phyloP scores from a whole-genome alignment of 2,113 vertebrate genomes.

The Petroica traversi region DNA sequence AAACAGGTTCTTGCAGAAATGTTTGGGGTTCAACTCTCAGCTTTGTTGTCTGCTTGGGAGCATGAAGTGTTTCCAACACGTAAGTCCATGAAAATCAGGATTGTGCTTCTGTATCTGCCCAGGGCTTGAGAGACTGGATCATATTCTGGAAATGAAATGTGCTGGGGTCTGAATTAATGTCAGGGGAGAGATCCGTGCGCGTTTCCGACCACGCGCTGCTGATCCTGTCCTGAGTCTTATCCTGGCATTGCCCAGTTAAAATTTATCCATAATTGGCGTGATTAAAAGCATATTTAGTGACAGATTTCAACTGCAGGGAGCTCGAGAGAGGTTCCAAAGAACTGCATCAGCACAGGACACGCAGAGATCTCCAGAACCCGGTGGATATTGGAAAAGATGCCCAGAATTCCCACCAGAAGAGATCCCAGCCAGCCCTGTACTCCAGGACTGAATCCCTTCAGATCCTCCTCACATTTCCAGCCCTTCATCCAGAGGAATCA shows the following conservation, averaged over 20 bases:
- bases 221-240: background rate
- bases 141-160: accelerated
- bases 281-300: background rate
- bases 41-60: background rate
- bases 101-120: background rate
- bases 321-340: background rate
- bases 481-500: background rate
- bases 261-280: background rate
- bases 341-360: background rate
- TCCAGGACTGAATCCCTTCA: background rate
- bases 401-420: background rate
- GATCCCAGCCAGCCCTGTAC: background rate
- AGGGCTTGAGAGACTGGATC: background rate
- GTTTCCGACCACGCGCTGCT: background rate
- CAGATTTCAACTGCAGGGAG: background rate
- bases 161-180: background rate
- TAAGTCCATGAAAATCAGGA: background rate
- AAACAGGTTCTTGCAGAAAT: background rate
- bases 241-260: background rate
- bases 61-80: background rate
- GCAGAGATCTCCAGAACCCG: background rate
- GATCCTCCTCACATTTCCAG: background rate
- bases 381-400: background rate
- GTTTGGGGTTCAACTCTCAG: background rate
- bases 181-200: background rate